These are phyloP conservation scores for Aphodius granarius DNA, from an alignment of 2,888 invertebrate genomes.

Conservation along the genomic window DNA sequence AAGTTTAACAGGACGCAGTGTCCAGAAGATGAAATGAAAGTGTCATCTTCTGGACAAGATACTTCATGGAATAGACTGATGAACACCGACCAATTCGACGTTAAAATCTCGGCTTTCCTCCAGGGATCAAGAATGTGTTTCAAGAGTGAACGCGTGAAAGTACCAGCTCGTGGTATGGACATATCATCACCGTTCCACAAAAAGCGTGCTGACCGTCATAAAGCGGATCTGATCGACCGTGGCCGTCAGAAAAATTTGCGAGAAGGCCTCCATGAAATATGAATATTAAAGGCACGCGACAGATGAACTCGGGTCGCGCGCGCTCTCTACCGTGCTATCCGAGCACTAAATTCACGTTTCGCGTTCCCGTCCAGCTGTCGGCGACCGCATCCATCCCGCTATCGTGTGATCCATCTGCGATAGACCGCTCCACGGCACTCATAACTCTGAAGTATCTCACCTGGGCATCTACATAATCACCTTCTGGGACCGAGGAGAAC, in stretches of 20 bases:
- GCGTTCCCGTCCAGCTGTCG: constrained; percentile 32
- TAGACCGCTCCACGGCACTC: constrained; percentile 33
- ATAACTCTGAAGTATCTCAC: constrained; percentile 35
- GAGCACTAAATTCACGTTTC: constrained; percentile 26
- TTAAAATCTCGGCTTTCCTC: neutral
- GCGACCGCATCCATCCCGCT: constrained; percentile 33
- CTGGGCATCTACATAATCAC: constrained; percentile 35
- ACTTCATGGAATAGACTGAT: too few relatives aligned
- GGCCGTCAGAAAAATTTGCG: neutral
- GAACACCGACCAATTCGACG: too few relatives aligned
- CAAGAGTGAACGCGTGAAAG: neutral
- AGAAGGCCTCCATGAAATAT: constrained; percentile 4
- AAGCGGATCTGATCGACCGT: neutral
- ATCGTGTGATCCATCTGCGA: constrained; percentile 35
- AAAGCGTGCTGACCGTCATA: neutral
- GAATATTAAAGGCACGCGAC: constrained; percentile 33
- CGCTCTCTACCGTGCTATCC: neutral
- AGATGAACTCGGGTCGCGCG: constrained; percentile 13
- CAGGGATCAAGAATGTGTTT: neutral
- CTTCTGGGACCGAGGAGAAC: constrained; percentile 19
- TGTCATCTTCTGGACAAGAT: too few relatives aligned
- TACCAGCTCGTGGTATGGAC: neutral
- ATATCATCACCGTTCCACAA: neutral
- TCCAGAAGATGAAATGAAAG: too few relatives aligned
- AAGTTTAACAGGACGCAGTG: too few relatives aligned